Conservation (phyloP, 2,113 vertebrate genomes). For the Phyllopteryx taeniolatus region DNA sequence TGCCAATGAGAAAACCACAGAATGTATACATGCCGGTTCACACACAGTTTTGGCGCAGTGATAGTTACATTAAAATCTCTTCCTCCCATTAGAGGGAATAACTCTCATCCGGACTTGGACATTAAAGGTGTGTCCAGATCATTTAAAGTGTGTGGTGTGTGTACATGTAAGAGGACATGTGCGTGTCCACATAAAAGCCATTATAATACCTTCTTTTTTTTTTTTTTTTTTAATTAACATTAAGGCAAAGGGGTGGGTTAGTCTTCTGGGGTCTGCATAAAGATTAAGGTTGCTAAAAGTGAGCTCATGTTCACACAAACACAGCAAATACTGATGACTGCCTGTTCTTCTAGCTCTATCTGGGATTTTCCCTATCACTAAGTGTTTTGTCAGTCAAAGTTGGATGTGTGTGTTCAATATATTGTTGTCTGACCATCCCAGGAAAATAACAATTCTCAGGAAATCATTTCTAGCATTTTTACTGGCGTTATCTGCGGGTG, state of each 20-base stretch:
- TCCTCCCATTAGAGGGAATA: constrained; percentile 73
- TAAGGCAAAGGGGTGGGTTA: constrained; percentile 13
- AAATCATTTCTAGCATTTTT: constrained; percentile 43
- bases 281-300: constrained; percentile 21
- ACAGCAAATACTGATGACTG: constrained; percentile 41
- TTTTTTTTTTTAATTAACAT: constrained; percentile 26
- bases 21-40: constrained; percentile 75
- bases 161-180: constrained; percentile 27
- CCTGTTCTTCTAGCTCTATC: constrained; percentile 39
- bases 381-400: constrained; percentile 54
- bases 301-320: constrained; percentile 9
- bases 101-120: constrained; percentile 66
- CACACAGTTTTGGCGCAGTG: constrained; percentile 70
- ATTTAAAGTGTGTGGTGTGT: constrained; percentile 27
- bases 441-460: constrained; percentile 50
- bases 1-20: constrained; percentile 79
- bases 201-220: constrained; percentile 17
- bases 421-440: constrained; percentile 7
- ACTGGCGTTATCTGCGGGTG: constrained; percentile 49
- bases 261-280: constrained; percentile 15
- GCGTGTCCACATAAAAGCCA: constrained; percentile 39
- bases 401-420: constrained; percentile 30
- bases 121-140: constrained; percentile 65
- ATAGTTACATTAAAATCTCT: constrained; percentile 78
- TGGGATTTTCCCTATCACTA: constrained; percentile 59